These are phyloP conservation scores for Tortrix viridana DNA, from an alignment of 2,888 invertebrate species.

Conservation along the genomic window DNA sequence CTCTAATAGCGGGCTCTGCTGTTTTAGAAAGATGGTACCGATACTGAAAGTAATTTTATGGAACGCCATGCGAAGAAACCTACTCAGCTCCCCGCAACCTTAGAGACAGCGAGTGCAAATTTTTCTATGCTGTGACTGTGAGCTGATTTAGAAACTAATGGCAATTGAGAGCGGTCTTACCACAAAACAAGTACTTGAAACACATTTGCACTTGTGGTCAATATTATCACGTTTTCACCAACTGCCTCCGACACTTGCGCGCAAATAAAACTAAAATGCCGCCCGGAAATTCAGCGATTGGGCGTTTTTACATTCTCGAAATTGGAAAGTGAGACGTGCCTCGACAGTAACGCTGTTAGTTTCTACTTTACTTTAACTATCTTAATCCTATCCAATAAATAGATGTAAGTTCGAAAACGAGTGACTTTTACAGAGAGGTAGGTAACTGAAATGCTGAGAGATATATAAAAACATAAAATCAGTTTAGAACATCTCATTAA, in stretches of 20 bases:
- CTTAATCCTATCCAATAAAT: too few species aligned
- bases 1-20: too few species aligned
- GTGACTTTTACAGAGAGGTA: too few species aligned
- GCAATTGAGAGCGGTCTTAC: conserved; percentile 13
- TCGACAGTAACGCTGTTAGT: conserved; percentile 8
- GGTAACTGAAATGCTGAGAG: too few species aligned
- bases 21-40: too few species aligned
- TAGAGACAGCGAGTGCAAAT: too few species aligned
- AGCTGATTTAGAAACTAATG: neutral
- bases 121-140: neutral
- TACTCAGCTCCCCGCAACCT: too few species aligned
- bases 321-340: conserved; percentile 61
- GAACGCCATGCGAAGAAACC: too few species aligned
- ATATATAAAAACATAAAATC: too few species aligned
- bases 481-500: too few species aligned
- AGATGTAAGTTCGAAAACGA: too few species aligned
- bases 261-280: conserved; percentile 14
- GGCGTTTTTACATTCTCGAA: conserved; percentile 59
- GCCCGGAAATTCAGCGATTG: conserved; percentile 33
- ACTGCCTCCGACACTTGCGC: conserved; percentile 1
- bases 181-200: conserved; percentile 34
- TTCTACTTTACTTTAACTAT: conserved; percentile 1
- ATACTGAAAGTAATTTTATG: too few species aligned
- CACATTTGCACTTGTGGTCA: conserved; percentile 29
- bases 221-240: conserved; percentile 17